Evolutionary conservation across 2,113 vertebrate genomes (phyloP).

Genomic region (Corynorhinus townsendii): DNA sequence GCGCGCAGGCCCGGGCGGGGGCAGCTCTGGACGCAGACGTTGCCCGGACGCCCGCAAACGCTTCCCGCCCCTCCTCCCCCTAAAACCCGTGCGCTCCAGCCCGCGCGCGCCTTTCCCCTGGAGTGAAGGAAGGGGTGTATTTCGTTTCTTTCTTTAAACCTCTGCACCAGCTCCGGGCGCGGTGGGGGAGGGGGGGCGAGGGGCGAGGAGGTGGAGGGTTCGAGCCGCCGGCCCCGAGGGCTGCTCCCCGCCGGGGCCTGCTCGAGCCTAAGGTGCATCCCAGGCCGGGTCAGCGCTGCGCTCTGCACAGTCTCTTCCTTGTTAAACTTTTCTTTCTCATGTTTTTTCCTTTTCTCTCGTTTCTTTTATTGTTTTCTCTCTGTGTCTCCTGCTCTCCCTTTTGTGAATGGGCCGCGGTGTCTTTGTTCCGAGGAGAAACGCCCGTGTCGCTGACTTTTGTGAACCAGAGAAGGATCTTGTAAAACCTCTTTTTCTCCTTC

Average conservation of each 20-base stretch:
- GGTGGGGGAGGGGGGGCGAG: not conserved
- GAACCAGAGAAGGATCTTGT: constrained; percentile 78
- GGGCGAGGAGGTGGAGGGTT: not conserved
- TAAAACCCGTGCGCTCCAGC: not conserved
- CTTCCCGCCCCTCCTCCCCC: too few species aligned
- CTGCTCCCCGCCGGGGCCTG: not conserved
- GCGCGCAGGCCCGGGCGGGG: not conserved
- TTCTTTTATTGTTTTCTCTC: constrained; percentile 42
- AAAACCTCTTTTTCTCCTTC: constrained; percentile 72
- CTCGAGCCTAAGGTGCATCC: constrained; percentile 17
- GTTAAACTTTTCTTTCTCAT: not conserved
- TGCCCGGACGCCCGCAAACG: not conserved
- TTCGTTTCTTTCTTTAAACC: constrained; percentile 36
- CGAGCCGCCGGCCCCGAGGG: not conserved
- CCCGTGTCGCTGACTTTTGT: constrained; percentile 86
- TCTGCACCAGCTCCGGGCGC: not conserved
- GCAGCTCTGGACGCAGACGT: not conserved
- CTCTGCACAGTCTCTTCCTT: constrained; percentile 23
- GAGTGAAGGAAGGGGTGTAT: not conserved
- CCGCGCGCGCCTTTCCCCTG: not conserved
- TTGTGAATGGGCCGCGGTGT: constrained; percentile 83
- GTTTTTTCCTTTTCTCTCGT: constrained; percentile 32
- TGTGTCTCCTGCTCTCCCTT: constrained; percentile 64
- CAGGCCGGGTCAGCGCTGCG: not conserved
- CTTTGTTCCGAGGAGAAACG: constrained; percentile 83